Evolutionary conservation across 2,797 vertebrate genomes (phyloP).

Genomic region (Phoxinus dragarum): DNA sequence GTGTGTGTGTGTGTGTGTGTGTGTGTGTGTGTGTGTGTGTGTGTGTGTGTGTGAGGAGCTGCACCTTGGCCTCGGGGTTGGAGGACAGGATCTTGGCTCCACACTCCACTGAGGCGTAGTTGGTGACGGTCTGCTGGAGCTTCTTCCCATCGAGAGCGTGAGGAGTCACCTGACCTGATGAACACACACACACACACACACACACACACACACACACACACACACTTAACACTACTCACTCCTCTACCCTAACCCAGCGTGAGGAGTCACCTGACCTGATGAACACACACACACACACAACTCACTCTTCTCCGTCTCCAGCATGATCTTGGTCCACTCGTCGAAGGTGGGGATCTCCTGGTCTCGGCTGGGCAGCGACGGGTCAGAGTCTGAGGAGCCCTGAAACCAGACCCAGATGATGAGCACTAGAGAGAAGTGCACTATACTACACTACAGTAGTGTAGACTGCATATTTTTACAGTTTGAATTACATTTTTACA

Average conservation of each 20-base stretch:
- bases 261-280: background rate
- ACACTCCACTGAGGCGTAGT: conserved; percentile 97
- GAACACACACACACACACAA: background rate
- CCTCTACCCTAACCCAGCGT: too few relatives aligned
- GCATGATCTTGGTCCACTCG: conserved; percentile 96
- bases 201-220: background rate
- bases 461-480: background rate
- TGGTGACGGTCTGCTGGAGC: conserved; percentile 94
- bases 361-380: conserved; percentile 67
- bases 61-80: conserved; percentile 92
- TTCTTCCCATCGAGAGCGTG: conserved; percentile 79
- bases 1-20: too few relatives aligned
- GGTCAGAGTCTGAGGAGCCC: conserved; percentile 70
- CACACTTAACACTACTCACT: too few relatives aligned
- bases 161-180: background rate
- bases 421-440: background rate
- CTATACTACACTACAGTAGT: background rate
- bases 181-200: background rate
- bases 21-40: too few relatives aligned
- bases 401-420: conserved; percentile 57
- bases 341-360: conserved; percentile 97
- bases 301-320: conserved; percentile 97
- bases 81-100: conserved; percentile 95
- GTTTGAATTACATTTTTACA: background rate
- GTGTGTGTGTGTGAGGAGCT: too few relatives aligned